These are phyloP conservation scores for Dioctria linearis DNA, from an alignment of 2,888 invertebrate genomes.

Conservation along the genomic window DNA sequence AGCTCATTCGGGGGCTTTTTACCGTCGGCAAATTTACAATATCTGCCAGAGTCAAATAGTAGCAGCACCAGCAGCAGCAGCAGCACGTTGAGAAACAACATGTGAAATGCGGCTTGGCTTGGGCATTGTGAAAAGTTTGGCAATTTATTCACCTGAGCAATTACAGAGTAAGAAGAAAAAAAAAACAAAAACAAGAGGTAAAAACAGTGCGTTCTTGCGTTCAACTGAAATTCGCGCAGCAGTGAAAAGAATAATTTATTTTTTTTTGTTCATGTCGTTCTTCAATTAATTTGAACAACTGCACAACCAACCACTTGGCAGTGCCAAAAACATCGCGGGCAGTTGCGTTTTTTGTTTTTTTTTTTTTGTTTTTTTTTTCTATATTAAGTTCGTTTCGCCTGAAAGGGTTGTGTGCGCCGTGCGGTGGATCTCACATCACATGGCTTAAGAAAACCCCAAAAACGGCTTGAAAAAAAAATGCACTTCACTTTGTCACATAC, in stretches of 20 bases:
- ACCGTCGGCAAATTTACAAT: constrained; percentile 41
- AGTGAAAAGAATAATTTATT: background rate
- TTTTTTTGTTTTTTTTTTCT: too few species aligned
- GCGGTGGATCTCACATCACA: background rate
- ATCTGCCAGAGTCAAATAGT: background rate
- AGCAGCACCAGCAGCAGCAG: background rate
- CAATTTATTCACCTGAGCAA: constrained; percentile 47
- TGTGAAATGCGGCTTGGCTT: background rate
- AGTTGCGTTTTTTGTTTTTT: background rate
- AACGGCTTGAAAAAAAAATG: constrained; percentile 8
- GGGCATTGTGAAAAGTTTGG: constrained; percentile 19
- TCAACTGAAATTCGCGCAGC: constrained; percentile 1
- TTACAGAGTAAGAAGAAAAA: constrained; percentile 7
- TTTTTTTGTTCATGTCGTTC: background rate
- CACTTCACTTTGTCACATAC: constrained; percentile 36
- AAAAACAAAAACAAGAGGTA: background rate
- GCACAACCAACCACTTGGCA: background rate
- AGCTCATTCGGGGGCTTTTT: constrained; percentile 23
- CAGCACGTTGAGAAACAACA: background rate
- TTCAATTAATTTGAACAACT: background rate
- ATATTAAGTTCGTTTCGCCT: background rate
- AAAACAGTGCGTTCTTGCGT: background rate
- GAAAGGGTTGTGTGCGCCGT: constrained; percentile 7
- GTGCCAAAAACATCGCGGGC: constrained; percentile 9
- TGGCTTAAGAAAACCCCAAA: constrained; percentile 32